Percentiles rank a stretch among this genome's conserved stretches.
These are phyloP conservation scores for Furcifer pardalis DNA, from an alignment of 2,797 vertebrate species.

Conservation along the genomic window DNA sequence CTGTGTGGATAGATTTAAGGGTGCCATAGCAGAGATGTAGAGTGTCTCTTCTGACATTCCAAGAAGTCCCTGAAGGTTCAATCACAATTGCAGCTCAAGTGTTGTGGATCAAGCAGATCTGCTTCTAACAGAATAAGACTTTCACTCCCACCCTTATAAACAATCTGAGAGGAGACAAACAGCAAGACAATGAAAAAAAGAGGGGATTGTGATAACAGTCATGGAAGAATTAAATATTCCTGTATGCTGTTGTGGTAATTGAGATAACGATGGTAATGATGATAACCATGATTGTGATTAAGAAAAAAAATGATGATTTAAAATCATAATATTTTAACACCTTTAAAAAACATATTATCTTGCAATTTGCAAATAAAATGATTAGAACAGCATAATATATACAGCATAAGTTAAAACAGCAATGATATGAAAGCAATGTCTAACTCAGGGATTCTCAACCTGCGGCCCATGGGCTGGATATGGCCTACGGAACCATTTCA, in stretches of 20 bases:
- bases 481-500: too few relatives aligned
- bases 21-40: neutral
- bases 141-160: neutral
- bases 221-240: neutral
- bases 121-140: neutral
- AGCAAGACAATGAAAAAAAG: constrained; percentile 7
- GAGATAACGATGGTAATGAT: neutral
- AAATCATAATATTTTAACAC: too few relatives aligned
- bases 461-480: too few relatives aligned
- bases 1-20: neutral
- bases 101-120: constrained; percentile 2
- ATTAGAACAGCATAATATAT: neutral
- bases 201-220: neutral
- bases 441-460: too few relatives aligned
- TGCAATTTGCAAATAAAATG: neutral
- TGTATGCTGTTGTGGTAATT: neutral
- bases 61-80: neutral
- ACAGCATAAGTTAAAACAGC: neutral
- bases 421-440: too few relatives aligned
- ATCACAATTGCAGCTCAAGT: constrained; percentile 6
- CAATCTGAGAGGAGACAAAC: constrained; percentile 23
- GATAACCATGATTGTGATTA: neutral
- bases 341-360: too few relatives aligned
- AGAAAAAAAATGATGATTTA: neutral
- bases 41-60: neutral